phyloP scores from a whole-genome alignment of 1,140 invertebrate species.

The Papilio glaucus region DNA sequence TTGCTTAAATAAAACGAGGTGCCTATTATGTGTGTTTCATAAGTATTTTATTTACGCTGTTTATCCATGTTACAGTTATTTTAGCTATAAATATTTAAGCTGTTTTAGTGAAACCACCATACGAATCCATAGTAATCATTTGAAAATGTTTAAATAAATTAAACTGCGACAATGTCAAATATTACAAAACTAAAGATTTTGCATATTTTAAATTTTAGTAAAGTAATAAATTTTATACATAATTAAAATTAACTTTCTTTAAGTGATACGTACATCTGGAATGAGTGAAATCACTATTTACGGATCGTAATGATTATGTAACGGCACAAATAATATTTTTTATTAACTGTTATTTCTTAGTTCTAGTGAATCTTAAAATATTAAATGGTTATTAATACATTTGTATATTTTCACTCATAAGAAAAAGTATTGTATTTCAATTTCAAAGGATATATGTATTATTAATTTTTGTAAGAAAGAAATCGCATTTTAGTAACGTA shows the following conservation, averaged over 20 bases:
- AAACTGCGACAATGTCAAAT: not conserved
- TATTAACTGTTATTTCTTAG: not conserved
- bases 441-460: constrained; percentile 22
- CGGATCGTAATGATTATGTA: not conserved
- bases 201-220: not conserved
- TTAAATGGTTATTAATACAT: not conserved
- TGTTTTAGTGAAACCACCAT: not conserved
- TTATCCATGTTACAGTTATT: constrained; percentile 5
- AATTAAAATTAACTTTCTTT: not conserved
- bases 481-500: too few relatives aligned
- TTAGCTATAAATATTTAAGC: not conserved
- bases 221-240: not conserved
- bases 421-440: constrained; percentile 11
- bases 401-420: constrained; percentile 2
- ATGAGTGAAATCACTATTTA: not conserved
- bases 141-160: not conserved
- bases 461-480: too few relatives aligned
- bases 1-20: constrained; percentile 34
- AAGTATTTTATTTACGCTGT: constrained; percentile 20
- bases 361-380: not conserved
- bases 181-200: not conserved
- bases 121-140: too few relatives aligned
- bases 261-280: too few relatives aligned
- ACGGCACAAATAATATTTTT: not conserved
- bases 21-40: constrained; percentile 31